Evolutionary conservation across 1,140 invertebrate species (phyloP).

Genomic region (Coptotermes formosanus): DNA sequence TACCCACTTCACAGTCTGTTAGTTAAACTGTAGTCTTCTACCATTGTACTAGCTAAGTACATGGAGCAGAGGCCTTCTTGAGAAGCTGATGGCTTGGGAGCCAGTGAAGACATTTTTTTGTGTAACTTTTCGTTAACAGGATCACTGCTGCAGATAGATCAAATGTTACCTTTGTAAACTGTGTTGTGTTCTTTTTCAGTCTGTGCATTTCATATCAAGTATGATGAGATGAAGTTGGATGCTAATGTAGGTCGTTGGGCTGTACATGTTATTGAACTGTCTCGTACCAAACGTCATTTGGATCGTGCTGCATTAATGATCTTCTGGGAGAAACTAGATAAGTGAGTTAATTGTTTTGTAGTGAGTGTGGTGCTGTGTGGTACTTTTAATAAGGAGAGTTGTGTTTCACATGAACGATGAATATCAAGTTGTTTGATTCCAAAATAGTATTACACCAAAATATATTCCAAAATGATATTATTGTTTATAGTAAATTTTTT

Average conservation of each 20-base stretch:
- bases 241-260: slow-evolving; percentile 94
- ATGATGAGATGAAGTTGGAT: slow-evolving; percentile 92
- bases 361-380: too few relatives aligned
- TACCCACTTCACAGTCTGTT: too few relatives aligned
- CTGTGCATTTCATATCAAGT: slow-evolving; percentile 97
- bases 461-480: not conserved
- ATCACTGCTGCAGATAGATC: too few relatives aligned
- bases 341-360: slow-evolving; percentile 59
- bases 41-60: too few relatives aligned
- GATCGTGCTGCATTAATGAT: slow-evolving; percentile 92
- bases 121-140: too few relatives aligned
- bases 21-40: too few relatives aligned
- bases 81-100: too few relatives aligned
- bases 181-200: slow-evolving; percentile 60
- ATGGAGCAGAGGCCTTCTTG: too few relatives aligned
- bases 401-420: not conserved
- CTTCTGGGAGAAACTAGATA: slow-evolving; percentile 97
- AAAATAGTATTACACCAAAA: not conserved
- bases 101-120: not conserved
- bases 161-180: not conserved
- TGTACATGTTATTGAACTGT: slow-evolving; percentile 89
- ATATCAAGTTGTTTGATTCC: not conserved
- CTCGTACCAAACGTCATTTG: slow-evolving; percentile 90
- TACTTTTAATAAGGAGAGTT: too few relatives aligned
- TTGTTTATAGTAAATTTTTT: too few relatives aligned